Percentiles rank a stretch among this genome's conserved stretches.
Conservation (phyloP, 2,888 invertebrate genomes). For the Galeruca laticollis region DNA sequence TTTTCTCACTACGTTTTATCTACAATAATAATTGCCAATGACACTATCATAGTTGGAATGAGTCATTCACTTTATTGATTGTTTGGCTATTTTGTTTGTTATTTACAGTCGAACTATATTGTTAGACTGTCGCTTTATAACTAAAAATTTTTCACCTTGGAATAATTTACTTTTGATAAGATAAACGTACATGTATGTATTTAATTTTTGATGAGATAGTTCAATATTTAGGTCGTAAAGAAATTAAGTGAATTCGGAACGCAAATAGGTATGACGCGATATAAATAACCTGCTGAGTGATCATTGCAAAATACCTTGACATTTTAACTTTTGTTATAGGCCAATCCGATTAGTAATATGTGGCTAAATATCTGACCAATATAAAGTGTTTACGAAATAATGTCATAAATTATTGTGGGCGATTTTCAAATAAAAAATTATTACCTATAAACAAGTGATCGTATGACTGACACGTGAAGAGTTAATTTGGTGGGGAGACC, state of each 20-base stretch:
- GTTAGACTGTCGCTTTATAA: background rate
- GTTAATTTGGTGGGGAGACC: no score
- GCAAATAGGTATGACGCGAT: background rate
- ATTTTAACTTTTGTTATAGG: background rate
- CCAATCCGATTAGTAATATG: background rate
- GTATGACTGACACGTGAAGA: no score
- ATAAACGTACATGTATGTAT: background rate
- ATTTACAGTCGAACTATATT: background rate
- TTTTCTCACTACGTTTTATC: background rate
- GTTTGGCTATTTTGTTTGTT: background rate
- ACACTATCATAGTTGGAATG: constrained; percentile 1
- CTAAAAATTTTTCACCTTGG: constrained; percentile 12
- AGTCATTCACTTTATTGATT: background rate
- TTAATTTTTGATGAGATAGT: background rate
- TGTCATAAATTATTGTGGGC: no score
- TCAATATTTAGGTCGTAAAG: background rate
- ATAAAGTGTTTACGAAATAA: no score
- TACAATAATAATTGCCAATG: background rate
- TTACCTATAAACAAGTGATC: no score
- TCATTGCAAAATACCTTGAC: background rate
- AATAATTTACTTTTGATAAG: constrained; percentile 13
- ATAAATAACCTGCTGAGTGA: background rate
- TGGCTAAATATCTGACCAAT: no score
- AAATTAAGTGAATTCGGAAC: background rate
- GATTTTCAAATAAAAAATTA: no score